Conservation (phyloP, 2,113 vertebrate species). For the Ochotona curzoniae region DNA sequence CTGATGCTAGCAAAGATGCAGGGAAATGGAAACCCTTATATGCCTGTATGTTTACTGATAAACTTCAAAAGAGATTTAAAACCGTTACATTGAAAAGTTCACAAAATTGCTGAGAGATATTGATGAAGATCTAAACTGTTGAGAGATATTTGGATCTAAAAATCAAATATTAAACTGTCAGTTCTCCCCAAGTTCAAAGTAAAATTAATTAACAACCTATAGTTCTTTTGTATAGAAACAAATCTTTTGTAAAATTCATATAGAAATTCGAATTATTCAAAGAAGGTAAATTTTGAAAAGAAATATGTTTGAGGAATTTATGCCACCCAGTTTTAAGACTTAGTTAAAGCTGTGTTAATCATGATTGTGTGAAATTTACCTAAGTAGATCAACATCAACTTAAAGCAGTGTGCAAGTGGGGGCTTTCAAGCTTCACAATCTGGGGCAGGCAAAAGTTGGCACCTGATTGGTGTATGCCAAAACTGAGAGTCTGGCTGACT, state of each 20-base stretch:
- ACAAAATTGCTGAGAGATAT: neutral
- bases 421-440: neutral
- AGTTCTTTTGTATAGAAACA: constrained; percentile 5
- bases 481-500: neutral
- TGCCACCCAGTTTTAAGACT: neutral
- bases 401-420: neutral
- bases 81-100: neutral
- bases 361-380: neutral
- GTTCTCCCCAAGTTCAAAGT: neutral
- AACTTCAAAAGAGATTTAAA: neutral
- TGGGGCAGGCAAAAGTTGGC: neutral
- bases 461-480: neutral
- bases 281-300: neutral
- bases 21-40: no score
- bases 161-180: neutral
- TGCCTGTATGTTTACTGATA: neutral
- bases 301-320: constrained; percentile 1
- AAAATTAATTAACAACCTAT: neutral
- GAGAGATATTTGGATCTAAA: neutral
- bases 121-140: neutral
- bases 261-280: neutral
- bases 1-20: no score
- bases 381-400: neutral
- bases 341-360: constrained; percentile 13
- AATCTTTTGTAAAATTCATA: neutral